A percentile compares a stretch with the other conserved stretches of the same genome.
Conservation (phyloP, 2,888 invertebrate species). For the Spisula solida region DNA sequence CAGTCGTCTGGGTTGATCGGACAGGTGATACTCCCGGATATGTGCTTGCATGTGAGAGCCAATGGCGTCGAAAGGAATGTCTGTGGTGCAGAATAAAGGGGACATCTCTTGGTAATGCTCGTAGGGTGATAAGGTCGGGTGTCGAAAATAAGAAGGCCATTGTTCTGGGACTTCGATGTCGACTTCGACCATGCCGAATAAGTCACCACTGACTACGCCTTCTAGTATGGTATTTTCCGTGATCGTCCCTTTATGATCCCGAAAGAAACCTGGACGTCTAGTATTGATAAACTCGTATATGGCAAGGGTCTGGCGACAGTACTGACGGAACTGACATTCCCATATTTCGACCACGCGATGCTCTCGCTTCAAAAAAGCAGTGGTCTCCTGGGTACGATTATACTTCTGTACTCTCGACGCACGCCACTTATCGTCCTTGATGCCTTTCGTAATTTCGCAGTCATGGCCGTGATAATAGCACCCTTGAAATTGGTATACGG, state of each 20-base stretch:
- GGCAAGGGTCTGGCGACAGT: slow-evolving; percentile 35
- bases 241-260: slow-evolving; percentile 42
- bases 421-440: slow-evolving; percentile 54
- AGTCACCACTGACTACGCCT: slow-evolving; percentile 27
- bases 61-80: slow-evolving; percentile 41
- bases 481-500: slow-evolving; percentile 61
- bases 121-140: slow-evolving; percentile 38
- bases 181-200: slow-evolving; percentile 20
- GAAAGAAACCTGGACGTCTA: neutral
- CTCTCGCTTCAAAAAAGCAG: slow-evolving; percentile 28
- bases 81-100: slow-evolving; percentile 52
- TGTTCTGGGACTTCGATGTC: neutral
- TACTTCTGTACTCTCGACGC: slow-evolving; percentile 9
- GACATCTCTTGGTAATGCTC: slow-evolving; percentile 60
- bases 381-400: slow-evolving; percentile 42
- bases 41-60: slow-evolving; percentile 64
- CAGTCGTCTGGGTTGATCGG: slow-evolving; percentile 46
- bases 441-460: slow-evolving; percentile 49
- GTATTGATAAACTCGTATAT: slow-evolving; percentile 56
- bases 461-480: slow-evolving; percentile 64
- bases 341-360: slow-evolving; percentile 59
- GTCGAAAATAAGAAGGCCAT: neutral
- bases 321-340: slow-evolving; percentile 59
- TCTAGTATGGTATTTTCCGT: slow-evolving; percentile 38
- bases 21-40: slow-evolving; percentile 42